phyloP scores from a whole-genome alignment of 2,797 vertebrate genomes.

The Vespertilio murinus region DNA sequence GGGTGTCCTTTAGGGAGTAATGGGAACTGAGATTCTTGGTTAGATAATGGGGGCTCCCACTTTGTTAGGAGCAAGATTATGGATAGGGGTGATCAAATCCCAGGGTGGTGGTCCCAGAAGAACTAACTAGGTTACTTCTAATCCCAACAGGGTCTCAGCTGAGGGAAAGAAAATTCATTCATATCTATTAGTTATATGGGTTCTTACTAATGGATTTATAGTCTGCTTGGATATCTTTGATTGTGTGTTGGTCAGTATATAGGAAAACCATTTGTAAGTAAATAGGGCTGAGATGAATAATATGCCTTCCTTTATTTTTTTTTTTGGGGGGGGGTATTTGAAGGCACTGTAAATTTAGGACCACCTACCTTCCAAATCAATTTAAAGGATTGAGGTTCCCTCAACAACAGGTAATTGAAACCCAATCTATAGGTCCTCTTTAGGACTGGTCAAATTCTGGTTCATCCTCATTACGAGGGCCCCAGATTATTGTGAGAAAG shows the following conservation, averaged over 20 bases:
- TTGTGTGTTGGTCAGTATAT: constrained; percentile 38
- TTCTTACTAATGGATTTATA: background rate
- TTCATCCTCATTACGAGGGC: background rate
- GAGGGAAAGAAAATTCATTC: background rate
- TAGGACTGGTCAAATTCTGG: background rate
- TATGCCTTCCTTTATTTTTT: background rate
- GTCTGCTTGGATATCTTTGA: constrained; percentile 49
- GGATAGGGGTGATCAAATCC: background rate
- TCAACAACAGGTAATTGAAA: background rate
- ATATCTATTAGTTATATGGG: background rate
- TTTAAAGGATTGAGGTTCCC: background rate
- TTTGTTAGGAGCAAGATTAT: background rate
- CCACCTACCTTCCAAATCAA: background rate
- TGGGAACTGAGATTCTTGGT: background rate
- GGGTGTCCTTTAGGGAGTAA: background rate
- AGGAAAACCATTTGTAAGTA: background rate
- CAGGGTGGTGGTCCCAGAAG: background rate
- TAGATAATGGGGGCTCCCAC: background rate
- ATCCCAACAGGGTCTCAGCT: background rate
- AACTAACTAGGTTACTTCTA: background rate
- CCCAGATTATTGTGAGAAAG: background rate
- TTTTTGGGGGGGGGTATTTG: background rate
- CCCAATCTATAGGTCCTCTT: background rate
- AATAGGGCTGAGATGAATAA: constrained; percentile 27
- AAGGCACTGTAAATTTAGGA: background rate